phyloP scores from a whole-genome alignment of 2,888 invertebrate genomes.

The Apamea epomidion region DNA sequence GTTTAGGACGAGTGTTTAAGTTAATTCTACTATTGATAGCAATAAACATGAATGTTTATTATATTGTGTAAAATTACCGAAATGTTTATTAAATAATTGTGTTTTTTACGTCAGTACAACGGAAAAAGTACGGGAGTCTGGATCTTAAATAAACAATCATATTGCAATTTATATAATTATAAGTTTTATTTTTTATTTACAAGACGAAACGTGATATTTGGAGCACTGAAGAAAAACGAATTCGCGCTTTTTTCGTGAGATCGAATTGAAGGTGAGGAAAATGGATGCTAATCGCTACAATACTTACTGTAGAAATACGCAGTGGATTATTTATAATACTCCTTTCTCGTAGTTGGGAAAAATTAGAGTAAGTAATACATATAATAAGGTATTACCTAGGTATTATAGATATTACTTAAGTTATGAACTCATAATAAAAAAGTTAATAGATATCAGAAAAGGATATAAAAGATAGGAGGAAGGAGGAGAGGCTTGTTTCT shows the following conservation, averaged over 20 bases:
- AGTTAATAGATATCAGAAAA: background rate
- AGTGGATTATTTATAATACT: background rate
- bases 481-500: too few species aligned
- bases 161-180: too few species aligned
- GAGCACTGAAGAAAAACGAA: background rate
- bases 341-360: background rate
- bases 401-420: too few species aligned
- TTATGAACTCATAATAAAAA: background rate
- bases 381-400: background rate
- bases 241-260: background rate
- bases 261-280: background rate
- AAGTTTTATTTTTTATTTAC: background rate
- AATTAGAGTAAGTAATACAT: background rate
- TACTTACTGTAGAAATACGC: background rate
- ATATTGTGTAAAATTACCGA: constrained; percentile 73
- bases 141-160: background rate
- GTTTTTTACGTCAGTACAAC: background rate
- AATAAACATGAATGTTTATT: constrained; percentile 52
- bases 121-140: background rate
- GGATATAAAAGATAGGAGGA: too few species aligned
- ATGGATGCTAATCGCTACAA: background rate
- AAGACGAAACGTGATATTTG: background rate
- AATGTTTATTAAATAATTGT: constrained; percentile 73
- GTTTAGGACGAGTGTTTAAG: constrained; percentile 28
- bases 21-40: constrained; percentile 46